Base-by-base conservation (phyloP, 2,888 invertebrate genomes). In the Hyles lineata region DNA sequence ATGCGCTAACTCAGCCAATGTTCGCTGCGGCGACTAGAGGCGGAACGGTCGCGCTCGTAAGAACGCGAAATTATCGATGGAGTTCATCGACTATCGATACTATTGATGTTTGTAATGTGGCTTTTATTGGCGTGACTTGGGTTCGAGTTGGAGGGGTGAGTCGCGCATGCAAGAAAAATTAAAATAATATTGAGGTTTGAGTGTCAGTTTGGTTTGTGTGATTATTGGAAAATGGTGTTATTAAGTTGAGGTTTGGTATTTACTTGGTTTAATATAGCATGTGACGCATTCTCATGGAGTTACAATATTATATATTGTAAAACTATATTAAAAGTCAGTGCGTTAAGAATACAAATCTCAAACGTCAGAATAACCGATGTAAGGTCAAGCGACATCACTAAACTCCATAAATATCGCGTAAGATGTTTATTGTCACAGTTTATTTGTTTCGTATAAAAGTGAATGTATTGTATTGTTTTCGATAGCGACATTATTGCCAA, bases 1-100 rank as follows among this genome's bases (percentile, higher is more conserved):
- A 90, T 90, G 92, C 91, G 92, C 81, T 73, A 55, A 70, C 70
- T 74, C 85, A 79, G 83, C 91, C 91, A 92, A 90, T 92, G 88
- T 85, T 83, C 85, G 84, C 79, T 78, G 78, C 75, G 75, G 78
- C 76, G 81, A 79, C 79, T 79, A 81, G 82, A 85, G 86, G 32
- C 87, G 85, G 86, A 85, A 81, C 83, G 83, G 83, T 76, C 80
- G 80, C 78, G 75, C 75, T 78, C 76, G 83, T 81, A 78, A 79
- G 74, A 72, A 77, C 11, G 19, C 43, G 43, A 15, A 50, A 23
- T 55, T 70, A 76, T 84, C 80, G 80, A 83, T 80, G 71, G 7
- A 55, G 67, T 63, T 76, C 74, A 72, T 77, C 67, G 72, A 67
- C 50, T 67, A 50, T 67, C 43, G 50, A 50, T 50, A 50, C 15